These are phyloP conservation scores for Melanotaenia boesemani DNA, from an alignment of 2,797 vertebrate species.

Conservation along the genomic window DNA sequence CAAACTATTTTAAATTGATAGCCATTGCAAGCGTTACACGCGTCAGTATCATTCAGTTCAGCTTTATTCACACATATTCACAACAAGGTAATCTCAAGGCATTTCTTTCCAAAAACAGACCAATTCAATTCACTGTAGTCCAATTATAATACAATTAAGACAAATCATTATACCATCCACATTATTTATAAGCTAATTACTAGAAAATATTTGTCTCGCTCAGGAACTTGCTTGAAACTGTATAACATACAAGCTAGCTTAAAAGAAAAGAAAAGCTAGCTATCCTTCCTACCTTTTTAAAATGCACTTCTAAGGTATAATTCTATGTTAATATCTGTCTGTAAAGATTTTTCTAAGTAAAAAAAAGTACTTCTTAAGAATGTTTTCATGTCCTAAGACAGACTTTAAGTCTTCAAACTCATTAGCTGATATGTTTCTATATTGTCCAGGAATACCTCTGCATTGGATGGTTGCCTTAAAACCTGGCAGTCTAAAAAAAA, in stretches of 20 bases:
- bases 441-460: slow-evolving; percentile 54
- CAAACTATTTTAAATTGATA: background rate
- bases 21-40: background rate
- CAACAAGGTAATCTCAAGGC: background rate
- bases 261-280: background rate
- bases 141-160: no score
- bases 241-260: background rate
- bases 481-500: slow-evolving; percentile 47
- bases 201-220: no score
- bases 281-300: background rate
- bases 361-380: slow-evolving; percentile 26
- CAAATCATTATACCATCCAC: no score
- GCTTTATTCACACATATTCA: background rate
- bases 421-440: slow-evolving; percentile 44
- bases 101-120: background rate
- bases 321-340: slow-evolving; percentile 2
- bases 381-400: slow-evolving; percentile 26
- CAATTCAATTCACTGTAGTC: background rate
- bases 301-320: background rate
- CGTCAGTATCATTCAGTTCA: background rate
- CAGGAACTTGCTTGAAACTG: background rate
- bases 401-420: background rate
- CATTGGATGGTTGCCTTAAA: slow-evolving; percentile 41
- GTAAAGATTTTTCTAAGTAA: slow-evolving; percentile 23
- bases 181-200: no score